Conservation (phyloP, 2,113 vertebrate genomes). For the Struthio camelus region DNA sequence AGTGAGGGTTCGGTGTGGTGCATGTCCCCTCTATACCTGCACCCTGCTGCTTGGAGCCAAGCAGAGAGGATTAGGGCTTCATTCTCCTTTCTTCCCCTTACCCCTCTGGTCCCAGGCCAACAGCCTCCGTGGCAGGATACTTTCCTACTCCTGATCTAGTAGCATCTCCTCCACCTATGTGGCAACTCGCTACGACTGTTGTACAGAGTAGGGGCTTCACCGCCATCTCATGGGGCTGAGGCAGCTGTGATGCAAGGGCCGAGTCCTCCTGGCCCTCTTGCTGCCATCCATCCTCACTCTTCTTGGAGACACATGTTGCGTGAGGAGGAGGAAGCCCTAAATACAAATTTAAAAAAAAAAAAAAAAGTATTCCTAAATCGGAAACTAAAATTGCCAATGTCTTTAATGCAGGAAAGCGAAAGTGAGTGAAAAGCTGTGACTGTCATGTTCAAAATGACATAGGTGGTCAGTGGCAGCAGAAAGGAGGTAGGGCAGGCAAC, state of each 20-base stretch:
- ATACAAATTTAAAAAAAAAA: too few species aligned
- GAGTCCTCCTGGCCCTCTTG: background rate
- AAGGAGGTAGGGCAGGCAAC: background rate
- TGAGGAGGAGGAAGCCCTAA: background rate
- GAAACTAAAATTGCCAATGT: background rate
- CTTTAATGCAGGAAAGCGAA: background rate
- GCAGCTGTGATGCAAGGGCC: rapidly evolving
- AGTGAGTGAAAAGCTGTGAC: background rate
- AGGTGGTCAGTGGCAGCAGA: background rate
- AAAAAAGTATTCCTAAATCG: background rate
- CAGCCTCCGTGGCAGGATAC: rapidly evolving
- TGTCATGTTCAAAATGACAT: background rate
- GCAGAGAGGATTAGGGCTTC: background rate
- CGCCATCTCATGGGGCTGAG: background rate
- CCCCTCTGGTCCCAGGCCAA: background rate
- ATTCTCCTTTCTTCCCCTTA: background rate
- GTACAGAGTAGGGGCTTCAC: background rate
- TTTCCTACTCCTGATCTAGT: background rate
- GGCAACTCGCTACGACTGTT: background rate
- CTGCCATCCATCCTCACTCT: background rate
- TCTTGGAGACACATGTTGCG: background rate
- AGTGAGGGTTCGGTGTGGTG: background rate
- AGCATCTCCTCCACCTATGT: background rate
- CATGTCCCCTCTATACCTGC: background rate
- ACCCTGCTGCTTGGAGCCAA: background rate